Evolutionary conservation across 2,113 vertebrate genomes (phyloP).

Genomic region (Cyrtonyx montezumae): DNA sequence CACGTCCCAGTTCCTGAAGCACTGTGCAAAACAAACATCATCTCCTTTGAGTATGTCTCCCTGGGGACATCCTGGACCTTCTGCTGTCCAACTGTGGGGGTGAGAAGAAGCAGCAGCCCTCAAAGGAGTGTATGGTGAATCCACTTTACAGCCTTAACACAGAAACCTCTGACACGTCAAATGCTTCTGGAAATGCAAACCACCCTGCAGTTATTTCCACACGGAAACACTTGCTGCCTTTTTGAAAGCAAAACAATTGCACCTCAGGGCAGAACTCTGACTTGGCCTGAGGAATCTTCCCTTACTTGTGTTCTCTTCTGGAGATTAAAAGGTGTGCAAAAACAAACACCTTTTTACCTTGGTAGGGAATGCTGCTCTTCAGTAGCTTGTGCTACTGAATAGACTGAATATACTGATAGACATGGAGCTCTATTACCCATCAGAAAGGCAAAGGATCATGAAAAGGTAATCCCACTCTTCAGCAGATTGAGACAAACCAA

Average conservation of each 20-base stretch:
- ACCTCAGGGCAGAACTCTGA: background rate
- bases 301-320: background rate
- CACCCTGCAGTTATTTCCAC: background rate
- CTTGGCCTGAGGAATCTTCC: background rate
- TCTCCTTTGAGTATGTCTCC: background rate
- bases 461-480: background rate
- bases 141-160: background rate
- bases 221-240: background rate
- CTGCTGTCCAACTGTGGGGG: background rate
- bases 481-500: background rate
- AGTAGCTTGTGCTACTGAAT: background rate
- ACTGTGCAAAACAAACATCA: background rate
- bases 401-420: too few relatives aligned
- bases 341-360: background rate
- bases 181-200: background rate
- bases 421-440: background rate
- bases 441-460: background rate
- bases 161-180: background rate
- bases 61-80: background rate
- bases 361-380: background rate
- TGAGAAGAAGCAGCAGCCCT: background rate
- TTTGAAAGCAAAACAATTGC: background rate
- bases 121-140: background rate
- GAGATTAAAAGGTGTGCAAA: background rate
- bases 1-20: background rate